phyloP scores from a whole-genome alignment of 2,113 vertebrate genomes.

The Lanius ludovicianus region DNA sequence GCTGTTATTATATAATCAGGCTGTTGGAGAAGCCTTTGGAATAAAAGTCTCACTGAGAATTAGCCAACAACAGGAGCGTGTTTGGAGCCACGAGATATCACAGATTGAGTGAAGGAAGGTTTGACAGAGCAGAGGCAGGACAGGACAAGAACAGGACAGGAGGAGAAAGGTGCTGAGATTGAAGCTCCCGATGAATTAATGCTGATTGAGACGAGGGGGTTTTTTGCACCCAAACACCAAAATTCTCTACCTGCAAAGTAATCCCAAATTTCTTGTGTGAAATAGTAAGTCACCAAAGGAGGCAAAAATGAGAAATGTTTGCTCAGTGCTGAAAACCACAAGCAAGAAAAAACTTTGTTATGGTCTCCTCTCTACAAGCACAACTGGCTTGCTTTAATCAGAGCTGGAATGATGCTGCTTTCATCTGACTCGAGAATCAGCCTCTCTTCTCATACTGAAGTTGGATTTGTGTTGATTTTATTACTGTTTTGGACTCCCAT shows the following conservation, averaged over 20 bases:
- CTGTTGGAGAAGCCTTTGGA: slow-evolving; percentile 65
- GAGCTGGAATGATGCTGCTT: neutral
- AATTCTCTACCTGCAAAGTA: neutral
- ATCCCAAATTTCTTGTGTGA: neutral
- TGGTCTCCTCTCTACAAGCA: neutral
- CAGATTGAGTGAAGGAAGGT: neutral
- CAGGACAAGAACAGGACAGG: neutral
- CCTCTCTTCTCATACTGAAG: neutral
- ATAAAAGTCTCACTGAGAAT: slow-evolving; percentile 41
- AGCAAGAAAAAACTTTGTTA: neutral
- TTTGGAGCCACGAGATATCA: neutral
- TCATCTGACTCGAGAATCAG: slow-evolving; percentile 35
- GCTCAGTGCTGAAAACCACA: neutral
- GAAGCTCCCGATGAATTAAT: neutral
- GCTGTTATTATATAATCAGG: slow-evolving; percentile 73
- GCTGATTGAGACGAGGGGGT: fast-evolving
- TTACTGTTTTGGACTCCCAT: slow-evolving; percentile 42
- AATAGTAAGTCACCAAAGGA: neutral
- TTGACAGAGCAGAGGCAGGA: neutral
- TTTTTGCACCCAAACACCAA: neutral
- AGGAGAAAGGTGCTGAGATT: neutral
- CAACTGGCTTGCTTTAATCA: slow-evolving; percentile 36
- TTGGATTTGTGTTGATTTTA: slow-evolving; percentile 58
- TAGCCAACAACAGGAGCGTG: neutral
- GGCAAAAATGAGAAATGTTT: neutral